Percentiles rank a stretch among this genome's conserved stretches.
Evolutionary conservation across 1,140 invertebrate genomes (phyloP).

Genomic region (Cyrtorhinus lividipennis): DNA sequence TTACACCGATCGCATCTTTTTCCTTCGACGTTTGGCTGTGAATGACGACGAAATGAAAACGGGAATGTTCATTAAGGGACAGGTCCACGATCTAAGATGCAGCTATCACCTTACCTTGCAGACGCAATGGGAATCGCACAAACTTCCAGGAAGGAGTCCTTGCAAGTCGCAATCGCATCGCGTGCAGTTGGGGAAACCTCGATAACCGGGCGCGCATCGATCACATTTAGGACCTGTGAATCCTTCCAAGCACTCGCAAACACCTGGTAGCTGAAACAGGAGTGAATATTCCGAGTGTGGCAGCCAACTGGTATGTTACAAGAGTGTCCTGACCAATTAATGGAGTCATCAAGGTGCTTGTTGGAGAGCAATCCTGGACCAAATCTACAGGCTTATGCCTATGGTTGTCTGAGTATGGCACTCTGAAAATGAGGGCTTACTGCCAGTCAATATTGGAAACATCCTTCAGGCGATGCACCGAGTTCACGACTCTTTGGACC

Average conservation of each 20-base stretch:
- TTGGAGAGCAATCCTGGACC: too few species aligned
- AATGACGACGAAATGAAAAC: slow-evolving; percentile 20
- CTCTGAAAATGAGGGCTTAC: too few species aligned
- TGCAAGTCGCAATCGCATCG: slow-evolving; percentile 66
- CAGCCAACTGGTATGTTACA: too few species aligned
- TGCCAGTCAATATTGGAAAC: too few species aligned
- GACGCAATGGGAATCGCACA: slow-evolving; percentile 65
- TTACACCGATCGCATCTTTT: slow-evolving; percentile 67
- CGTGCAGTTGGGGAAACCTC: slow-evolving; percentile 62
- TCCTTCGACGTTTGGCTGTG: slow-evolving; percentile 56
- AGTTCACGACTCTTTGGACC: too few species aligned
- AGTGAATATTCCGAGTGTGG: too few species aligned
- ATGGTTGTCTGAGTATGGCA: too few species aligned
- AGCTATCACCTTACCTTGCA: slow-evolving; percentile 50
- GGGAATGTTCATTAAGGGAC: background rate
- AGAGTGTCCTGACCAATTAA: too few species aligned
- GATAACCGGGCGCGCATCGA: slow-evolving; percentile 64
- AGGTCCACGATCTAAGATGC: background rate
- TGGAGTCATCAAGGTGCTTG: too few species aligned
- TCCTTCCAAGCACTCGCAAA: slow-evolving; percentile 68
- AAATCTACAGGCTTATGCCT: too few species aligned
- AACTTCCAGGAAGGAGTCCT: slow-evolving; percentile 45
- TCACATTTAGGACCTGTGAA: slow-evolving; percentile 72
- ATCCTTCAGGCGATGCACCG: too few species aligned
- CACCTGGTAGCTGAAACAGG: slow-evolving; percentile 40